Conservation (phyloP, 2,113 vertebrate species). For the Pygoscelis antarcticus region DNA sequence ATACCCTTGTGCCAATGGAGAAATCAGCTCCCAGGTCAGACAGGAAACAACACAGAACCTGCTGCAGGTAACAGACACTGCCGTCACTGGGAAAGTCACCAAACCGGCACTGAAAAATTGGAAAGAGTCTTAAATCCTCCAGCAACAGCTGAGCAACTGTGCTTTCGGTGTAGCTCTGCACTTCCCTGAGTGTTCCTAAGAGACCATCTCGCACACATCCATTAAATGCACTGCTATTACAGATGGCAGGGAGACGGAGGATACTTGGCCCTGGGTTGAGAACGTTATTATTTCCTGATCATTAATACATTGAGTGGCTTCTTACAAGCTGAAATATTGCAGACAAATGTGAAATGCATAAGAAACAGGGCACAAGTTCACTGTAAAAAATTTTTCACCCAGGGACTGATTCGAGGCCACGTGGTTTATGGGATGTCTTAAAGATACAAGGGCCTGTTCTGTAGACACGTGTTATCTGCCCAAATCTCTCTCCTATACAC, state of each 20-base stretch:
- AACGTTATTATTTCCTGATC: slow-evolving; percentile 9
- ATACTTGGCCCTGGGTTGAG: slow-evolving; percentile 7
- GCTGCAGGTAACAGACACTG: background rate
- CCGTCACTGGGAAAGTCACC: background rate
- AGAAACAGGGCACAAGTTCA: background rate
- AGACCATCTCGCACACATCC: background rate
- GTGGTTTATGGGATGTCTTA: background rate
- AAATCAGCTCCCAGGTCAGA: background rate
- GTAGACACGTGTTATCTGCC: fast-evolving
- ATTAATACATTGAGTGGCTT: background rate
- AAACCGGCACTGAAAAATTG: background rate
- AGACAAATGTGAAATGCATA: background rate
- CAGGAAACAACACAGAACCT: background rate
- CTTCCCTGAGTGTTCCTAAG: background rate
- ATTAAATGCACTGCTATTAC: background rate
- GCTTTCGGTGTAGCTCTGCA: background rate
- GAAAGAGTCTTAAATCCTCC: background rate
- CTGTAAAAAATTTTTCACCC: background rate
- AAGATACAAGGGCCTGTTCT: background rate
- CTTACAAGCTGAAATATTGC: background rate
- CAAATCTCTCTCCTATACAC: background rate
- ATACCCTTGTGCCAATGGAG: background rate
- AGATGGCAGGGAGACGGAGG: background rate
- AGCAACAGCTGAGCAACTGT: background rate
- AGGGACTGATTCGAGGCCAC: background rate